Conservation (phyloP, 2,888 invertebrate species). For the Philaethria dido region DNA sequence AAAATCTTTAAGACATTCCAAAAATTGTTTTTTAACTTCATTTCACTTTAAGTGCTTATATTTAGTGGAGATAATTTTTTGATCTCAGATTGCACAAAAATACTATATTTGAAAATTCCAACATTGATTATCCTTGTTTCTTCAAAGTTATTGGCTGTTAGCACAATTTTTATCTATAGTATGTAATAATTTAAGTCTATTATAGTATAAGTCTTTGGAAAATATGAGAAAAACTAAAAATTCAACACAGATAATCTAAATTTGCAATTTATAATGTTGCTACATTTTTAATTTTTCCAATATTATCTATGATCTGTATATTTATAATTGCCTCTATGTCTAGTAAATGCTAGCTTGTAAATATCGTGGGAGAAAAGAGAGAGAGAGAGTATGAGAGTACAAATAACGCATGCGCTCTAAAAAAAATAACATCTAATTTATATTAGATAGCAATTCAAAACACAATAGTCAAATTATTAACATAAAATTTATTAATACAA, state of each 20-base stretch:
- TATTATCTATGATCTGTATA: conserved; percentile 31
- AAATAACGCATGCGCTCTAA: neutral
- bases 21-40: neutral
- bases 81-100: conserved; percentile 5
- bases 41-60: neutral
- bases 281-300: conserved; percentile 25
- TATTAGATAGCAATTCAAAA: neutral
- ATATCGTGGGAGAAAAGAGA: conserved; percentile 33
- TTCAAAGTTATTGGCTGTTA: conserved; percentile 4
- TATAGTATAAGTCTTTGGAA: conserved; percentile 14
- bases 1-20: neutral
- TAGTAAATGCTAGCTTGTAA: conserved; percentile 72
- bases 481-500: too few species aligned
- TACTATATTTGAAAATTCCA: neutral
- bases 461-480: neutral
- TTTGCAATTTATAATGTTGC: neutral
- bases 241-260: neutral
- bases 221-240: conserved; percentile 17
- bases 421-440: neutral
- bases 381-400: neutral
- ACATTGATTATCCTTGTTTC: neutral
- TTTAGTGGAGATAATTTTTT: neutral
- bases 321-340: conserved; percentile 56
- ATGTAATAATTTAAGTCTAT: conserved; percentile 12
- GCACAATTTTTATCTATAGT: conserved; percentile 22